Base-by-base conservation (phyloP, 2,888 invertebrate species). In the Cepaea hortensis region DNA sequence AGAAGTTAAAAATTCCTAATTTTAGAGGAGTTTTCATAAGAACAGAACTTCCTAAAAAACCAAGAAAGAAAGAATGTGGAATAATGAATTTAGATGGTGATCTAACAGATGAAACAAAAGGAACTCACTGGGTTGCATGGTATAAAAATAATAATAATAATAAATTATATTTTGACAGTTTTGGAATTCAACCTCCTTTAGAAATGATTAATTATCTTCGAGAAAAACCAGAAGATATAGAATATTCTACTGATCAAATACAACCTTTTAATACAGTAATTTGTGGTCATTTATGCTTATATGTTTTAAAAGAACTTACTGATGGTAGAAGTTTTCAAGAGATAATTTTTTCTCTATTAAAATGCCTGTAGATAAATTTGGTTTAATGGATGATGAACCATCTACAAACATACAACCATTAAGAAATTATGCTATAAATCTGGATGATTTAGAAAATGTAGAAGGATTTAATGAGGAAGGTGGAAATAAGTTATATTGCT, bases 401-500 rank as follows among this genome's bases (percentile, higher is more conserved):
- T 18, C 50, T 18, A 18, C 50, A 18, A 50, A 13, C 3, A 50
- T 76, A 15, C 50, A 18, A 76, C 76, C 50, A 3, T 4, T 76
- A 20, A 48, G 20, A 50, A 76, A 18, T 1, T 76, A 76, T 50
- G 50, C 50, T 50, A 3, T 50, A 20, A 50, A 50, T 76, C 76
- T 76, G 20, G 50, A 76, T 76, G 76, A 76, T 76, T 76, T 76
- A 76, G 76, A 76, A 76, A 76, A 76, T 76, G 76, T 76, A 20
- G 50, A 76, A 76, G 76, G 50, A 50, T 76, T 76, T 48, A 5
- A 76, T 76, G 18, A 9, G 18, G 3, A 50, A 18, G 76, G 76
- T 48, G 48, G 4, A 50, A 76, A 76, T 50, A 7, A 18, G 0
- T 76, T 76, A 2, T 76, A 50, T 50, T 15, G 76, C 50, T 18